These are phyloP conservation scores for Ferdinandea cuprea DNA, from an alignment of 2,888 invertebrate genomes.

Conservation along the genomic window DNA sequence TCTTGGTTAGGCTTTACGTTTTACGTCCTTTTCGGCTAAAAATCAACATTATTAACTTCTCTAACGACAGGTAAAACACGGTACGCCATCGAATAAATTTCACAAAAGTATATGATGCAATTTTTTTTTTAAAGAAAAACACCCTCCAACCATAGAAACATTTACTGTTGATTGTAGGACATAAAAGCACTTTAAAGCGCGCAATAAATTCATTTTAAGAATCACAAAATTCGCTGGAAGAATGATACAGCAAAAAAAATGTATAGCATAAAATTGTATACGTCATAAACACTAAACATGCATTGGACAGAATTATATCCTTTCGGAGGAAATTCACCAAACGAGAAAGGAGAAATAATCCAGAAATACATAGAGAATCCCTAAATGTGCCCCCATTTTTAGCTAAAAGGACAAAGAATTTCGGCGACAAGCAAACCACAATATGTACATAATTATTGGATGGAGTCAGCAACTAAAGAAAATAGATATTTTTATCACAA, in stretches of 20 bases:
- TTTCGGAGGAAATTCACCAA: neutral
- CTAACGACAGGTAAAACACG: too few species aligned
- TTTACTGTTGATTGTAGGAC: neutral
- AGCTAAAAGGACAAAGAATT: neutral
- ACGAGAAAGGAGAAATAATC: neutral
- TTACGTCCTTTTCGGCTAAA: too few species aligned
- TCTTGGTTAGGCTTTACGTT: too few species aligned
- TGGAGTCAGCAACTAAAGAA: neutral
- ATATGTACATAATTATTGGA: neutral
- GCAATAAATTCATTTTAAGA: neutral
- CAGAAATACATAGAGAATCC: neutral
- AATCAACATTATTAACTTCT: too few species aligned
- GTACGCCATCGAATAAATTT: too few species aligned
- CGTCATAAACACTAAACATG: neutral
- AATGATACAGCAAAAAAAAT: neutral
- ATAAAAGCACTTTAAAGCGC: neutral
- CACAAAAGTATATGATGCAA: too few species aligned
- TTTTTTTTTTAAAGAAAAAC: too few species aligned
- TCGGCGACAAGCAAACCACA: conserved; percentile 2
- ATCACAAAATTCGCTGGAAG: neutral
- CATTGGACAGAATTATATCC: neutral
- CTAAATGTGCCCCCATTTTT: neutral
- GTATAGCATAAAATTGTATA: neutral
- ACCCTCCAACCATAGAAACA: too few species aligned
- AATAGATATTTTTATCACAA: neutral